Evolutionary conservation across 1,140 invertebrate species (phyloP).

Genomic region (Lasaia peninsularis): DNA sequence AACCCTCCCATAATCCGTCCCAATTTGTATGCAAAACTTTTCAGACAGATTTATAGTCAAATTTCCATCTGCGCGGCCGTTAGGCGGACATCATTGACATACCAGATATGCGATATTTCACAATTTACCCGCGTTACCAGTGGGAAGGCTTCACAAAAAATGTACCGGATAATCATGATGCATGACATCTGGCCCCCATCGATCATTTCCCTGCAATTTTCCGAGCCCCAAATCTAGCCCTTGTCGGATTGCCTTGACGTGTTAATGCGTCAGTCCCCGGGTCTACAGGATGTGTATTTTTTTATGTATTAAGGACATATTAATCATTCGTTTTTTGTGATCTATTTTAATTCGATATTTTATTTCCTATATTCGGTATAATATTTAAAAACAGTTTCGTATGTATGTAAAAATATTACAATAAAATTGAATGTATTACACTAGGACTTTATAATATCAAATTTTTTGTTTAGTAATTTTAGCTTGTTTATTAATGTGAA

Average conservation of each 20-base stretch:
- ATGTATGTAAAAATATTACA: too few species aligned
- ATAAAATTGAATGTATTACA: too few species aligned
- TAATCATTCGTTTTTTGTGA: neutral
- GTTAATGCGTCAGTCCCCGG: conserved; percentile 49
- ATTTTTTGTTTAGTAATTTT: too few species aligned
- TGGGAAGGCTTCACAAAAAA: conserved; percentile 29
- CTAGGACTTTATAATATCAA: too few species aligned
- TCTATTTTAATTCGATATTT: neutral
- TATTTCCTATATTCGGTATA: too few species aligned
- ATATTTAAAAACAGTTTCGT: too few species aligned
- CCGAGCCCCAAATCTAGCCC: conserved; percentile 48
- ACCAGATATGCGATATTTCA: conserved; percentile 32
- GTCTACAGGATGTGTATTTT: conserved; percentile 43
- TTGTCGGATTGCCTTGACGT: conserved; percentile 43
- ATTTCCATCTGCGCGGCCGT: conserved; percentile 7
- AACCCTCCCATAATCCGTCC: neutral
- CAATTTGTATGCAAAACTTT: conserved; percentile 9
- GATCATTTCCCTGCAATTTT: conserved; percentile 62
- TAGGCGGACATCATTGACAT: conserved; percentile 22
- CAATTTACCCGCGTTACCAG: conserved; percentile 27
- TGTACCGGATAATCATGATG: conserved; percentile 44
- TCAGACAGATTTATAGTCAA: conserved; percentile 7
- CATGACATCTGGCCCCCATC: conserved; percentile 55
- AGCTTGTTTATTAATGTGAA: too few species aligned
- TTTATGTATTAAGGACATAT: conserved; percentile 13